Evolutionary conservation across 2,797 vertebrate genomes (phyloP).

Genomic region (Myotis findleyi): DNA sequence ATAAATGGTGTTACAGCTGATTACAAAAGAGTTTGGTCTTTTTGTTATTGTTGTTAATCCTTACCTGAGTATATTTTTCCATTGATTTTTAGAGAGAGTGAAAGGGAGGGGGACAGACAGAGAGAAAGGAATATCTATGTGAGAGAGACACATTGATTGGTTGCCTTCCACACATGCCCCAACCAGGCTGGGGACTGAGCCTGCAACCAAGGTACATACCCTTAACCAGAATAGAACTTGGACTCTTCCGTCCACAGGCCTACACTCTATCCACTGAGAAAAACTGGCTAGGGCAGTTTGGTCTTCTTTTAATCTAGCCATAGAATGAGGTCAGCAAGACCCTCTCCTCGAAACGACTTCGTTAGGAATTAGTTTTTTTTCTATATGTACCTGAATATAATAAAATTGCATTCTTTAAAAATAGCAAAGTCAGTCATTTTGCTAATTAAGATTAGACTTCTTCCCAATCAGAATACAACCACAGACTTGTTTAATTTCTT

Average conservation of each 20-base stretch:
- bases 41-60: background rate
- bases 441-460: constrained; percentile 75
- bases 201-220: too few relatives aligned
- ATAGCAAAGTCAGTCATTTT: constrained; percentile 56
- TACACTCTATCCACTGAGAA: too few relatives aligned
- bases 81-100: too few relatives aligned
- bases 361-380: background rate
- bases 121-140: too few relatives aligned
- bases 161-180: too few relatives aligned
- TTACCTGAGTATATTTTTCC: too few relatives aligned
- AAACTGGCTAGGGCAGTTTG: background rate
- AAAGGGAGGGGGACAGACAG: too few relatives aligned
- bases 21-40: background rate
- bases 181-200: too few relatives aligned
- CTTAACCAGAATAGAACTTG: too few relatives aligned
- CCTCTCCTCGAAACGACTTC: constrained; percentile 42
- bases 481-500: constrained; percentile 55
- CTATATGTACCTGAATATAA: constrained; percentile 28
- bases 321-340: constrained; percentile 50
- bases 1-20: background rate
- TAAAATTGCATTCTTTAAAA: constrained; percentile 64
- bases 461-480: constrained; percentile 61
- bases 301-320: background rate
- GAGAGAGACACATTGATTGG: too few relatives aligned
- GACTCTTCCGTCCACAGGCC: too few relatives aligned